Percentiles rank a stretch among this genome's conserved stretches.
phyloP scores from a whole-genome alignment of 2,797 vertebrate species.

The Pipistrellus kuhlii region DNA sequence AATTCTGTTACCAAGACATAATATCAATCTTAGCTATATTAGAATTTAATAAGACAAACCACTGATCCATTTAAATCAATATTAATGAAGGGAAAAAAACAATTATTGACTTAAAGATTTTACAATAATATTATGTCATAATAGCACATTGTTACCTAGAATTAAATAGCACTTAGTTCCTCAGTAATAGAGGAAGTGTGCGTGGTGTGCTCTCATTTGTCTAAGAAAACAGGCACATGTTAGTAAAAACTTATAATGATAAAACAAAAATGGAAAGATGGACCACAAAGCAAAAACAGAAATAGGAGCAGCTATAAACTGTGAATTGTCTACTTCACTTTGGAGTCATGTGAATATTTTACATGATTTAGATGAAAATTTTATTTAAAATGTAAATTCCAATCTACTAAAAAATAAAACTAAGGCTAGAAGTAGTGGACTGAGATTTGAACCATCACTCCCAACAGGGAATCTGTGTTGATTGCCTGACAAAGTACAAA shows the following conservation, averaged over 20 bases:
- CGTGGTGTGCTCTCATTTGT: neutral
- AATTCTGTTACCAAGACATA: neutral
- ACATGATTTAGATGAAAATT: neutral
- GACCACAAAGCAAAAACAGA: neutral
- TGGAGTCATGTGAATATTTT: neutral
- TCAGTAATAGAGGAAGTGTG: neutral
- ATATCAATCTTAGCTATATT: neutral
- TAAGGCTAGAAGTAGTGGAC: neutral
- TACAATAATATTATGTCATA: neutral
- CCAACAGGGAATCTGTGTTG: neutral
- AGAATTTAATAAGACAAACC: neutral
- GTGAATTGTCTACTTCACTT: neutral
- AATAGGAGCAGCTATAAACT: rapidly evolving
- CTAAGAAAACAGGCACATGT: neutral
- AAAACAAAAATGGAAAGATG: neutral
- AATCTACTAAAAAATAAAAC: neutral
- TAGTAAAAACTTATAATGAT: neutral
- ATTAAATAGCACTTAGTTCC: neutral
- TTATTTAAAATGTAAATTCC: neutral
- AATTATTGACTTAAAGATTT: slow-evolving; percentile 1
- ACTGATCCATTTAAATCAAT: neutral
- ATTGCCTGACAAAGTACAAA: neutral
- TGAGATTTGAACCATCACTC: neutral
- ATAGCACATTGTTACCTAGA: neutral
- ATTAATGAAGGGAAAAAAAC: neutral